Evolutionary conservation across 1,140 invertebrate species (phyloP).

Genomic region (Druon quercuslanigerum): DNA sequence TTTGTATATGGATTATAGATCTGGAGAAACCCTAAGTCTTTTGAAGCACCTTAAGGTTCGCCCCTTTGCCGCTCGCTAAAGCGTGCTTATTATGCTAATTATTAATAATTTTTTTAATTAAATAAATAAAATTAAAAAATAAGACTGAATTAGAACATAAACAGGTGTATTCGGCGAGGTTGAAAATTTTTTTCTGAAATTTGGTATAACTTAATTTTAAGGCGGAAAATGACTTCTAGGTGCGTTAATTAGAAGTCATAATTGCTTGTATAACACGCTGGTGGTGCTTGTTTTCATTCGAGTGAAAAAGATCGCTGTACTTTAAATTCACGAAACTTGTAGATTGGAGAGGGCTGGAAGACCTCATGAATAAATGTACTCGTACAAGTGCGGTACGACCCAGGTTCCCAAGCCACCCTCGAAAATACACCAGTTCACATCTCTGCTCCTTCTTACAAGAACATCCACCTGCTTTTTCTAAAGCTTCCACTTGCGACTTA

Average conservation of each 20-base stretch:
- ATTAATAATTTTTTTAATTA: too few species aligned
- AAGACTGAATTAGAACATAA: too few species aligned
- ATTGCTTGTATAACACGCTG: constrained; percentile 24
- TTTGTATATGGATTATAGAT: too few species aligned
- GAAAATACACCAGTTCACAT: background rate
- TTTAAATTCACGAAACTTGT: constrained; percentile 20
- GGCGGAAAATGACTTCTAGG: constrained; percentile 14
- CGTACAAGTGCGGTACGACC: constrained; percentile 5
- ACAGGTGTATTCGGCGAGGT: background rate
- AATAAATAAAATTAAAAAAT: too few species aligned
- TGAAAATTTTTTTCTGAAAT: background rate
- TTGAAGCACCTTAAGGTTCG: too few species aligned
- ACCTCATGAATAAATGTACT: constrained; percentile 22
- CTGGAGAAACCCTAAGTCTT: too few species aligned
- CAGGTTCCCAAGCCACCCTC: background rate
- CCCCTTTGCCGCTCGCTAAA: too few species aligned
- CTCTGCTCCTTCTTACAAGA: background rate
- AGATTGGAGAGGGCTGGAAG: background rate
- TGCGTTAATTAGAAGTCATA: constrained; percentile 18
- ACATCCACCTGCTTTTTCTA: too few species aligned
- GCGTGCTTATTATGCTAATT: too few species aligned
- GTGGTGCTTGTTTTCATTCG: constrained; percentile 4
- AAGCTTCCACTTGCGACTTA: too few species aligned
- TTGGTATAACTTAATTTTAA: constrained; percentile 21
- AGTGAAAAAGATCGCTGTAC: constrained; percentile 28